Base-by-base conservation (phyloP, 2,797 vertebrate genomes). In the Hypotaenidia okinawae region DNA sequence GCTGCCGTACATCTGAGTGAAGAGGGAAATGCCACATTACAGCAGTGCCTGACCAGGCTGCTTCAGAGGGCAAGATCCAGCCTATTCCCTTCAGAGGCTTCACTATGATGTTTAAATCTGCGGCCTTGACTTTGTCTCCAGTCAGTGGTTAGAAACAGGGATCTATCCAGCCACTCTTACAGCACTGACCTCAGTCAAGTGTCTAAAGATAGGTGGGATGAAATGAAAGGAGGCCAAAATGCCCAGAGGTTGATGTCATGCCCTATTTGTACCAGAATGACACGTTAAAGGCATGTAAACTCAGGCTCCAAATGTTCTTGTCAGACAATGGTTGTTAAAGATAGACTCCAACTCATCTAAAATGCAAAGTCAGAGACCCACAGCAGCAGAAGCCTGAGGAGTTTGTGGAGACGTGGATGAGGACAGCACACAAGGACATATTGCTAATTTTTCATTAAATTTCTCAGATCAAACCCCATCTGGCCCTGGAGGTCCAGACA, bases 1-100 rank as follows among this genome's bases (percentile, higher is more conserved):
- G 97, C 95, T 59, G 98, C 95, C 0, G 97, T 94, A 74, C 98
- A 95, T 93, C 99, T 99, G 96, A 24, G 62, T 21, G 25, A 11
- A 93, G 67, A 83, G 82, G 27, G 78, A 75, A 92, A 86, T 1
- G 28, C 57, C 41, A 66, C 7, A 5, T 90, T 80, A 23, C 63
- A 74, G n/a, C 24, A 49, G 18, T 9, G 72, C 49, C 84, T 74
- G 37, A 57, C 13, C 25, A 21, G 1, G 4, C 3, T 2, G 16
- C 57, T 59, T 72, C 82, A 11, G 16, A 62, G 41, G 24, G 33
- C 37, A 13, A 35, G 24, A 17, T 6, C 11, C 90, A 41, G 80
- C 88, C 77, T 23, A 2, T 28, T 19, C 3, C 4, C 45, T 89
- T 17, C 24, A 77, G 3, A 23, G n/a, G 45, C 41, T 82, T 43